Percentiles rank a stretch among this genome's conserved stretches.
These are phyloP conservation scores for Probosciger aterrimus DNA, from an alignment of 2,113 vertebrate genomes.

Conservation along the genomic window DNA sequence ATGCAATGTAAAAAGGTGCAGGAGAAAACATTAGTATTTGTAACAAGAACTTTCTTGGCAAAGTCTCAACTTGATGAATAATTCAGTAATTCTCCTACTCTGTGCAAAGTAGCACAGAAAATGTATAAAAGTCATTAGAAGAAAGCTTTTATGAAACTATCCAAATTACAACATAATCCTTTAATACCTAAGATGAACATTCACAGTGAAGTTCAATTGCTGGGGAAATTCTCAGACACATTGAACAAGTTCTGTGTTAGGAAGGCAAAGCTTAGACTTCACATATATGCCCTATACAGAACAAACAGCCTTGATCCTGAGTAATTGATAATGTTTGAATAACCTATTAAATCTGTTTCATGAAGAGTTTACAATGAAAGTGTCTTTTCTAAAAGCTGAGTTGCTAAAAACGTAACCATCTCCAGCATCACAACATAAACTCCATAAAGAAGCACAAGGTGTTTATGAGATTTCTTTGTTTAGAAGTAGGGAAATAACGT, in stretches of 20 bases:
- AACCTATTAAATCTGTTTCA: neutral
- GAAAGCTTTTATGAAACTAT: neutral
- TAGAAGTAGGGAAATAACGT: neutral
- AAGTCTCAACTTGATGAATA: neutral
- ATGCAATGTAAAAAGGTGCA: neutral
- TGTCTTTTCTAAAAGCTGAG: neutral
- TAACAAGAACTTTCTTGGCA: neutral
- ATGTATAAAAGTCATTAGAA: neutral
- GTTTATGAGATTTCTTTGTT: neutral
- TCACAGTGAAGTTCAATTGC: neutral
- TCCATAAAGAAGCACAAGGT: neutral
- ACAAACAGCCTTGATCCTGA: neutral
- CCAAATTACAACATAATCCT: slow-evolving; percentile 33
- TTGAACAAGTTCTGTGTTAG: neutral
- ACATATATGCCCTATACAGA: neutral
- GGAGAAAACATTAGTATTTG: neutral
- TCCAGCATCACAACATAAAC: neutral
- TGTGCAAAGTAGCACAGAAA: neutral
- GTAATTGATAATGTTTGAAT: neutral
- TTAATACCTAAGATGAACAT: slow-evolving; percentile 8
- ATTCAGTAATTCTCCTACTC: neutral
- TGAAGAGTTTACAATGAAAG: neutral
- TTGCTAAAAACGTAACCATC: neutral
- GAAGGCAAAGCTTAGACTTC: neutral
- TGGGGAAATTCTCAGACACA: neutral